Percentiles rank a stretch among this genome's conserved stretches.
Evolutionary conservation across 2,888 invertebrate species (phyloP).

Genomic region (Microctonus aethiopoides): DNA sequence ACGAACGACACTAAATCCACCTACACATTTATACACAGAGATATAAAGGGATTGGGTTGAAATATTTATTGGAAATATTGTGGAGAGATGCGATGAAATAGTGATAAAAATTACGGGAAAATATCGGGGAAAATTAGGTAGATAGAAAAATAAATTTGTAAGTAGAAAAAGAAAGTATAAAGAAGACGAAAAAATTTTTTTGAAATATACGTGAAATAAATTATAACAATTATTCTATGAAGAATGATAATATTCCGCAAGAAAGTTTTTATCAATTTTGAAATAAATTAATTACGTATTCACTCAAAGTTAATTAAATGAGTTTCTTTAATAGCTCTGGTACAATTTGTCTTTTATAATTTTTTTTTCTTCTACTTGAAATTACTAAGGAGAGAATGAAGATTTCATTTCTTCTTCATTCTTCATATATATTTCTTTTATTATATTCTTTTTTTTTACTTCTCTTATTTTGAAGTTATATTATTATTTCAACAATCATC

Average conservation of each 20-base stretch:
- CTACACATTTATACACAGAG: background rate
- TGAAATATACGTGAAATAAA: background rate
- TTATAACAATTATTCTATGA: slow-evolving; percentile 14
- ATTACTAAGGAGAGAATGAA: background rate
- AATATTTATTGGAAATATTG: background rate
- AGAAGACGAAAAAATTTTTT: slow-evolving; percentile 1
- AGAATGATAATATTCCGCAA: background rate
- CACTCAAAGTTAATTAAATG: slow-evolving; percentile 22
- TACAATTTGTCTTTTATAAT: background rate
- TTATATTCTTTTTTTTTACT: background rate
- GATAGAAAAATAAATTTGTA: background rate
- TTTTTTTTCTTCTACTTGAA: background rate
- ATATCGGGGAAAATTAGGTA: background rate
- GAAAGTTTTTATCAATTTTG: slow-evolving; percentile 25
- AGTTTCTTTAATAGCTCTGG: slow-evolving; percentile 24
- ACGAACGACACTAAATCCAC: background rate
- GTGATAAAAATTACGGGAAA: background rate
- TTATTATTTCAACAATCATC: background rate
- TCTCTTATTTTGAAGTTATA: background rate
- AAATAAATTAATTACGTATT: slow-evolving; percentile 23
- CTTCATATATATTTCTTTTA: background rate
- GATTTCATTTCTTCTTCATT: background rate
- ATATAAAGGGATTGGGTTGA: background rate
- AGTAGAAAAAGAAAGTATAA: background rate
- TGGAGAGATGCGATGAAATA: slow-evolving; percentile 1